Evolutionary conservation across 92 coral and sea anemone species (phyloP), one percentile per base, ranked within the genome.

Genomic region (Chrysogorgia sp.): DNA sequence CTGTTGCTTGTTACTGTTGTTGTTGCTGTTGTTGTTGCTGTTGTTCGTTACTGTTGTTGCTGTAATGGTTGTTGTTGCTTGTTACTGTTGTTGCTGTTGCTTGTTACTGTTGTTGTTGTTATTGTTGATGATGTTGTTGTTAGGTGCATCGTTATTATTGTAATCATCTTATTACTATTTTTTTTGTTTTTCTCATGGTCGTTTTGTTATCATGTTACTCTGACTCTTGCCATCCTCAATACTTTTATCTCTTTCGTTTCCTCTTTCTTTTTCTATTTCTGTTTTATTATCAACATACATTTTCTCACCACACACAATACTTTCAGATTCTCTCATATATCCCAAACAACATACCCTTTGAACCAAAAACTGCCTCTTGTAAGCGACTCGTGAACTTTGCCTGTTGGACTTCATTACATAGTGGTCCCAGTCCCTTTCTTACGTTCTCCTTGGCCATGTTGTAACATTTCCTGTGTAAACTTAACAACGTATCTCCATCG

Each of bases 341-440:
- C n/a, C n/a, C 53, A 47, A 47, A 12, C n/a, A 17, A 19, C 40
- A 0, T 72, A 72, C 79, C 79, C 37, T 72, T 72, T 8, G 34
- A 28, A 31, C 79, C 79, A 56, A 72, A 72, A 2, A 72, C 79
- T 10, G 50, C 79, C 55, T 72, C 30, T 49, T 72, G 79, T 15
- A 72, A 25, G 14, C 35, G 43, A 35, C 65, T 72, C 65, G 55
- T 49, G n/a, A 40, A 34, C 24, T 67, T 53, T 23, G 75, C 15
- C 34, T 24, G 67, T 40, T 81, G 58, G 41, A 74, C 63, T 45
- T 81, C 69, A 71, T 71, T 81, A 19, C 70, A 59, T 69, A 81
- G 34, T 71, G 75, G 70, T 28, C 70, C 72, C 19, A 81, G 40
- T 52, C 50, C 71, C 37, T 55, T 80, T 47, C 75, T 80, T 20